A percentile compares a stretch with the other conserved stretches of the same genome.
Evolutionary conservation across 1,140 invertebrate species (phyloP).

Genomic region (Drosophila baimaii): DNA sequence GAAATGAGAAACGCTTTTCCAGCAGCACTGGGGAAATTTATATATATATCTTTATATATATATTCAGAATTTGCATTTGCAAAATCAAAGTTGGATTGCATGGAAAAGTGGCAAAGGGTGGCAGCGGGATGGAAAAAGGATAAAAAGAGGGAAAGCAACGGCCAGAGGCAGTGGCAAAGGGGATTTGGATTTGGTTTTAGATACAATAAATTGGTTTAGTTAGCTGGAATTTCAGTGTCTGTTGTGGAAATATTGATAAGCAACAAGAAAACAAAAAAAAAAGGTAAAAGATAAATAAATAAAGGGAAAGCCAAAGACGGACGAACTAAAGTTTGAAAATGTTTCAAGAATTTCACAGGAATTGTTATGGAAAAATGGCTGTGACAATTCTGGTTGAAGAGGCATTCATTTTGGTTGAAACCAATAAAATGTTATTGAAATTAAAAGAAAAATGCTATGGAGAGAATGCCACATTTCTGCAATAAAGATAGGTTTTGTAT

Average conservation of each 20-base stretch:
- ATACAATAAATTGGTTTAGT: slow-evolving; percentile 45
- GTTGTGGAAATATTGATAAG: slow-evolving; percentile 32
- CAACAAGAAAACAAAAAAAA: slow-evolving; percentile 3
- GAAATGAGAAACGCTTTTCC: slow-evolving; percentile 40
- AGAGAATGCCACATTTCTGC: neutral
- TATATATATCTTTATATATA: slow-evolving; percentile 19
- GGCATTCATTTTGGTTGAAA: neutral
- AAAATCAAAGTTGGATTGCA: slow-evolving; percentile 50
- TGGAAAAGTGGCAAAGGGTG: slow-evolving; percentile 18
- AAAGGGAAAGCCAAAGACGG: neutral
- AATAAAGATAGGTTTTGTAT: neutral
- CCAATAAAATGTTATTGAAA: slow-evolving; percentile 10
- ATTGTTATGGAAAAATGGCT: neutral
- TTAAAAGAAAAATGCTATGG: neutral
- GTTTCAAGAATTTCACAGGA: slow-evolving; percentile 9
- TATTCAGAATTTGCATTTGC: slow-evolving; percentile 54
- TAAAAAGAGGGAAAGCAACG: slow-evolving; percentile 1
- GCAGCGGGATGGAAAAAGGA: neutral
- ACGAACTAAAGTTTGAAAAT: slow-evolving; percentile 5
- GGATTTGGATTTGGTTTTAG: slow-evolving; percentile 17
- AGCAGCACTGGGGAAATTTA: slow-evolving; percentile 17
- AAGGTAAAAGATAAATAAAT: slow-evolving; percentile 13
- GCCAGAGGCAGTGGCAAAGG: slow-evolving; percentile 32
- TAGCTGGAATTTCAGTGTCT: slow-evolving; percentile 15
- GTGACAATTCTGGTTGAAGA: neutral